Conservation (phyloP, 2,113 vertebrate species). For the Malurus alboscapulatus region DNA sequence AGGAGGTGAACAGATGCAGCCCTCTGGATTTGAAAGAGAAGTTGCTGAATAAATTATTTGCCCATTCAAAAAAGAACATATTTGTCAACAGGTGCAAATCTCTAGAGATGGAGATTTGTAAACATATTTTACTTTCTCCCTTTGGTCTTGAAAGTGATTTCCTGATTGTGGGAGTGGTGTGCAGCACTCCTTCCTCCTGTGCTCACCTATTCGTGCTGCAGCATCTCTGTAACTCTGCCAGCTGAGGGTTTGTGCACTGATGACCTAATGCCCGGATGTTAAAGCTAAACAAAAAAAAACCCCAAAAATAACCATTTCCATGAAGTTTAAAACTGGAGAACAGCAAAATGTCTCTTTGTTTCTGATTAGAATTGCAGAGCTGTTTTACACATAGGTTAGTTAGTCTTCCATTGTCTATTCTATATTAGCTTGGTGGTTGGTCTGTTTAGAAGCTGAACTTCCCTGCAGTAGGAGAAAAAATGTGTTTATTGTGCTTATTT, state of each 20-base stretch:
- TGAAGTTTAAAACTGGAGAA: not conserved
- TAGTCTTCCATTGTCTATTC: not conserved
- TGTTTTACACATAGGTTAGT: not conserved
- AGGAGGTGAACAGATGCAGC: not conserved
- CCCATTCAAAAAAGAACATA: not conserved
- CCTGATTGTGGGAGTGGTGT: not conserved
- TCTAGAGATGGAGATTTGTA: not conserved
- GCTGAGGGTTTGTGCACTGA: not conserved
- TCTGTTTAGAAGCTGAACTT: not conserved
- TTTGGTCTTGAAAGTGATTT: not conserved
- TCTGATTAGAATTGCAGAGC: not conserved
- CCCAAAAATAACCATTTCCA: not conserved
- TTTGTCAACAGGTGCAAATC: not conserved
- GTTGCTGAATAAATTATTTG: not conserved
- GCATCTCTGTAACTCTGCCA: not conserved
- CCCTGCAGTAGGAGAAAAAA: not conserved
- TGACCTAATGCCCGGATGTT: not conserved
- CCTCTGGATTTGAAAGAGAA: not conserved
- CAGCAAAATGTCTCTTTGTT: not conserved
- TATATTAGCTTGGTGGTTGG: not conserved
- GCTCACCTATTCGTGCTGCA: not conserved
- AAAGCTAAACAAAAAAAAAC: not conserved
- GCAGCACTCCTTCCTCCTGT: fast-evolving
- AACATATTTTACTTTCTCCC: not conserved
- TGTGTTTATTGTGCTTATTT: not conserved